Conservation (phyloP, 2,888 invertebrate species). For the Thysanoteuthis rhombus region DNA sequence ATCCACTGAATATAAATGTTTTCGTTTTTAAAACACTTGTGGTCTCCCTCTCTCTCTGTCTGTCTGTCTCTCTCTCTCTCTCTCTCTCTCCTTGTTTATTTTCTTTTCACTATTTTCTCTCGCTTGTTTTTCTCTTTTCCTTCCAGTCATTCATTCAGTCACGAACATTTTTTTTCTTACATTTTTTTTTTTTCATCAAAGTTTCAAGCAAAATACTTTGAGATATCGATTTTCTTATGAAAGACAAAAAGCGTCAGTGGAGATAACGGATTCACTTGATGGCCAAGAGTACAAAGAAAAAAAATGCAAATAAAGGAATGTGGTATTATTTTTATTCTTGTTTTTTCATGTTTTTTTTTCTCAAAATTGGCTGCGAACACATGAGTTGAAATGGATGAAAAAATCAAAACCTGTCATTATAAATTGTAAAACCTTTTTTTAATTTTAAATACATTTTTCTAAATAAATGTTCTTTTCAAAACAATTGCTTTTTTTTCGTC, state of each 20-base stretch:
- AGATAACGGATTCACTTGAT: not conserved
- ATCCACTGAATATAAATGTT: not conserved
- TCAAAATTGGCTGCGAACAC: no score
- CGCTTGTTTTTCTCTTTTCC: not conserved
- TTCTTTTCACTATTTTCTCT: not conserved
- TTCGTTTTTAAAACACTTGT: not conserved
- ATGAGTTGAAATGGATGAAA: not conserved
- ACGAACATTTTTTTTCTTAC: not conserved
- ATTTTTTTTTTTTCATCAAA: not conserved
- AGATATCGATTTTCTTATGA: not conserved
- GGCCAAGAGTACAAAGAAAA: not conserved
- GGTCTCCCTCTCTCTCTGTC: not conserved
- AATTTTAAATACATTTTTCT: conserved; percentile 58
- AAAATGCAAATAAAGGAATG: not conserved
- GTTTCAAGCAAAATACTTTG: no score
- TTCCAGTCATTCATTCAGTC: not conserved
- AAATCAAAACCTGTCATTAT: not conserved
- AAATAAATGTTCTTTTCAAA: conserved; percentile 15
- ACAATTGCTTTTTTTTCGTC: not conserved
- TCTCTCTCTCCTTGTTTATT: not conserved
- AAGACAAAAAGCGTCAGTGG: not conserved
- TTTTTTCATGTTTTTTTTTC: not conserved
- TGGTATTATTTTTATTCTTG: not conserved
- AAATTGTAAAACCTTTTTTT: not conserved
- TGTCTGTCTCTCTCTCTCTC: not conserved